phyloP scores from a whole-genome alignment of 1,140 invertebrate species.

The Diorhabda sublineata region DNA sequence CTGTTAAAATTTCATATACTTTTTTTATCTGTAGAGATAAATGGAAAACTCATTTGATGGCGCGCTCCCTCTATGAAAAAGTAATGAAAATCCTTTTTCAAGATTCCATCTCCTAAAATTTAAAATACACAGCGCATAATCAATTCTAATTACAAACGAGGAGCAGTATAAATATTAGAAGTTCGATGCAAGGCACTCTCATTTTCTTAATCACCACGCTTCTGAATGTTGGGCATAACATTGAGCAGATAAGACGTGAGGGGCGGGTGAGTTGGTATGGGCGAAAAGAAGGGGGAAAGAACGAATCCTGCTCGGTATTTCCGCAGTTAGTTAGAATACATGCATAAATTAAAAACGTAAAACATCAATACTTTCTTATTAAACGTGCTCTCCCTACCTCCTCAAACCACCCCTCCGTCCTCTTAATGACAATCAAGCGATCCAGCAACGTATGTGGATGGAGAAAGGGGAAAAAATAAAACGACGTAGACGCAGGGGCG shows the following conservation, averaged over 20 bases:
- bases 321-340: constrained; percentile 42
- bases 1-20: neutral
- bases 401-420: constrained; percentile 25
- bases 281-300: constrained; percentile 12
- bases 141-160: constrained; percentile 31
- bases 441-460: constrained; percentile 16
- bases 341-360: constrained; percentile 44
- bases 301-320: constrained; percentile 15
- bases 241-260: constrained; percentile 24
- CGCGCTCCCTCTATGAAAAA: constrained; percentile 7
- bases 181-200: constrained; percentile 29
- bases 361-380: constrained; percentile 50
- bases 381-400: constrained; percentile 34
- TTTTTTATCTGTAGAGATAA: neutral
- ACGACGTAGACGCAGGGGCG: constrained; percentile 5
- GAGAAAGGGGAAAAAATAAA: constrained; percentile 23
- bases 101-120: constrained; percentile 7
- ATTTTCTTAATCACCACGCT: constrained; percentile 31
- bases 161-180: constrained; percentile 26
- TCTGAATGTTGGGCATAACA: constrained; percentile 1
- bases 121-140: constrained; percentile 24
- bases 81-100: constrained; percentile 10
- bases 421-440: constrained; percentile 46
- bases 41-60: neutral
- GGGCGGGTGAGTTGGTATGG: neutral